A percentile compares a stretch with the other conserved stretches of the same genome.
Conservation (phyloP, 2,113 vertebrate species). For the Cacatua alba region DNA sequence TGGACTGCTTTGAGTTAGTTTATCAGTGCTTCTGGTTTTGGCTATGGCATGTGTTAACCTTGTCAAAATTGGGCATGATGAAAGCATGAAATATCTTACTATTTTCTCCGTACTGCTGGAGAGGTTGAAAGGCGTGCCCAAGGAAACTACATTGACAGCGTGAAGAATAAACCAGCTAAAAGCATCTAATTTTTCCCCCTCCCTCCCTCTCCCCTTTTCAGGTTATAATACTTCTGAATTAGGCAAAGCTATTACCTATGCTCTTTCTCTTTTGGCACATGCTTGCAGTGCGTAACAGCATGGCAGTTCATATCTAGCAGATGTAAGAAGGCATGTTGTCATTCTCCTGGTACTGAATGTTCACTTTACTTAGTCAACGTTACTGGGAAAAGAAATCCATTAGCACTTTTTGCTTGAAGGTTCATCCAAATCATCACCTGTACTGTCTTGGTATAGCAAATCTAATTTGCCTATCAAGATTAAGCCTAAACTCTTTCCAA, state of each 20-base stretch:
- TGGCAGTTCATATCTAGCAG: not conserved
- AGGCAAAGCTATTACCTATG: not conserved
- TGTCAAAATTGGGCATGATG: not conserved
- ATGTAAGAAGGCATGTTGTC: not conserved
- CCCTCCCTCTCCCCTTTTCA: not conserved
- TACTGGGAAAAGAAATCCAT: not conserved
- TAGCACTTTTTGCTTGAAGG: not conserved
- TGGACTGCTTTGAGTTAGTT: not conserved
- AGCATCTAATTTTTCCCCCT: not conserved
- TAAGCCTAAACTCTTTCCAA: not conserved
- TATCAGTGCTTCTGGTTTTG: conserved; percentile 7
- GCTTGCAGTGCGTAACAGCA: not conserved
- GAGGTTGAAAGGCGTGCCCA: not conserved
- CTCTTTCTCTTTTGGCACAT: not conserved
- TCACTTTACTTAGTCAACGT: accelerated
- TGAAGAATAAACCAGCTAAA: not conserved
- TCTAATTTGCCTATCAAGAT: not conserved
- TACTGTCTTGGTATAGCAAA: not conserved
- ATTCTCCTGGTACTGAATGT: not conserved
- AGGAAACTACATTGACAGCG: not conserved
- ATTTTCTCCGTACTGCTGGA: not conserved
- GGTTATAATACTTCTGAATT: not conserved
- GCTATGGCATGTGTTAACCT: not conserved
- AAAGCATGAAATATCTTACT: not conserved
- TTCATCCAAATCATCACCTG: not conserved